Evolutionary conservation across 2,888 invertebrate genomes (phyloP), one percentile per base, ranked within the genome.

Genomic region (Lasioglossum pauxillum): DNA sequence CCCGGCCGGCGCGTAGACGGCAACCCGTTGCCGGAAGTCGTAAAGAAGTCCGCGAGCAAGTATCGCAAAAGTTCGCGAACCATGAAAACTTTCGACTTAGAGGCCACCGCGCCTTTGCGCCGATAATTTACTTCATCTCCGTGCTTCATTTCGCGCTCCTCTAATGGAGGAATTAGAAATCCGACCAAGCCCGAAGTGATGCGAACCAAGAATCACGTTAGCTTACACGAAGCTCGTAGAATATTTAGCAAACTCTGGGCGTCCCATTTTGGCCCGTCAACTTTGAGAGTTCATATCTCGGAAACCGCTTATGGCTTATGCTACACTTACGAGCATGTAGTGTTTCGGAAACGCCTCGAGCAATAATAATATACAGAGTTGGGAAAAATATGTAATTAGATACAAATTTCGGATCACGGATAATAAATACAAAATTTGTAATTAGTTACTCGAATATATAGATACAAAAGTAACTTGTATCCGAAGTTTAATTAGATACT

Each of bases 41-140:
- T 86, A 88, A 89, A 84, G 80, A 89, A 89, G 89, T 89, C 89
- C 46, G 38, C 73, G 27, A 57, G 74, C 64, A 86, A 89, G 86
- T 88, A 85, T 80, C 83, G 87, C 83, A 81, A 88, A 89, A 89
- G 80, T 89, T 89, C 82, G 77, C 82, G 46, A 53, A 67, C 44
- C 75, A 60, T 80, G 72, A 64, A 78, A 87, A 89, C 78, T 88
- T 89, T 87, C 76, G 78, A 67, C 73, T 75, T 27, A 38, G 71
- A 38, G 71, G 69, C 23, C 19, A 69, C 41, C 38, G 69, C 72
- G 49, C 60, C 46, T 71, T 75, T 14, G 5, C 44, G 38, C 35
- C 53, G 35, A 74, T 74, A 78, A 77, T 77, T 74, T 80, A 74
- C 72, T n/a, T 19, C 35, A 27, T 31, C 27, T 10, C 49, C 38